A percentile compares a stretch with the other conserved stretches of the same genome.
Evolutionary conservation across 2,797 vertebrate species (phyloP).

Genomic region (Sarcoramphus papa): DNA sequence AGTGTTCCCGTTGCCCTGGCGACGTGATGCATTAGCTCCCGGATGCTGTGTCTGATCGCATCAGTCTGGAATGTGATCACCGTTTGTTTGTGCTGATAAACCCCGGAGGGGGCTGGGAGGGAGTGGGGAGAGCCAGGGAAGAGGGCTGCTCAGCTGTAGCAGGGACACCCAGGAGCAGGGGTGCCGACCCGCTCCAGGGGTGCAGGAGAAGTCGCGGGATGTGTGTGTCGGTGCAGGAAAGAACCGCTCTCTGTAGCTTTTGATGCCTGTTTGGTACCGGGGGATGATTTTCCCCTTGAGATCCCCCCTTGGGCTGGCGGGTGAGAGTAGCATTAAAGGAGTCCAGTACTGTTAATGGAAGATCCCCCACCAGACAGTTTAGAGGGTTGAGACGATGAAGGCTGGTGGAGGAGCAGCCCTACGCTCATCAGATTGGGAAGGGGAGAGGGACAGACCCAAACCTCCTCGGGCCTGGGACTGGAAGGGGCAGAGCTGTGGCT

Average conservation of each 20-base stretch:
- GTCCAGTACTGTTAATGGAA: neutral
- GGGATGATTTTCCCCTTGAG: neutral
- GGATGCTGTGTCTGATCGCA: constrained; percentile 2
- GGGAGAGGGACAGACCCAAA: neutral
- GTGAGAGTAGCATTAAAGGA: neutral
- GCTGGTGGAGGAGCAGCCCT: neutral
- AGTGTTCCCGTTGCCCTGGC: constrained; percentile 17
- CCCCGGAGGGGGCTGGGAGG: neutral
- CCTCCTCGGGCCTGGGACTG: neutral
- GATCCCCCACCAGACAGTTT: neutral
- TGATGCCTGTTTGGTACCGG: neutral
- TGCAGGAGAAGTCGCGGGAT: rapidly evolving
- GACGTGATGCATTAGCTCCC: neutral
- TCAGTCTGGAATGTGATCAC: constrained; percentile 11
- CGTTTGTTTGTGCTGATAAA: neutral
- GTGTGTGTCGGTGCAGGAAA: rapidly evolving
- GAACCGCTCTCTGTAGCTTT: rapidly evolving
- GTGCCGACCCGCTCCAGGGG: neutral
- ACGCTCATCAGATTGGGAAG: neutral
- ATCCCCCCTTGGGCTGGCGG: neutral
- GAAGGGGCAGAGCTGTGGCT: neutral
- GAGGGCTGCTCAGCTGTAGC: neutral
- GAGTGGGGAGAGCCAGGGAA: neutral
- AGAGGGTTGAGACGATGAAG: neutral
- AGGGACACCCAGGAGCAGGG: neutral